Base-by-base conservation (phyloP, 2,888 invertebrate genomes). In the Timema podura region DNA sequence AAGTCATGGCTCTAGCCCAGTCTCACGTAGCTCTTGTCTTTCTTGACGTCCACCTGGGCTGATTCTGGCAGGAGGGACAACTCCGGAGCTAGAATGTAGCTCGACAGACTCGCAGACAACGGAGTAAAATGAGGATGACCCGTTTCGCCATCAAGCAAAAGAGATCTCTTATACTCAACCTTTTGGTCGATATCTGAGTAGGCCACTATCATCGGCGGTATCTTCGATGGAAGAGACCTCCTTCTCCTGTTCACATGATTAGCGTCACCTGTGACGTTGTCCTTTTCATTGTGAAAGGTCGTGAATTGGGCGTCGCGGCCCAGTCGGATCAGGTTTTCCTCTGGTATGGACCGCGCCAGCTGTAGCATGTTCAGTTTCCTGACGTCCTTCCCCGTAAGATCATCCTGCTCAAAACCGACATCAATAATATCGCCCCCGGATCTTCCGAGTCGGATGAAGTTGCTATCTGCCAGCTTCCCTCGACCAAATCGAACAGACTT, bases 391-490 rank as follows among this genome's bases (percentile, higher is more conserved):
- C 51, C 64, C 2, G 48, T 48, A 15, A 65, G 54, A 10, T 44
- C 69, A 8, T 15, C 49, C 44, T 49, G 61, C 13, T 7, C 46
- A 0, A 44, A 7, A 16, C 16, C 11, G 6, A 2, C 15, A 8
- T 47, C 54, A 15, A 10, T 11, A 7, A 15, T 45, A 7, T 57
- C 13, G 13, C 2, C 9, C 1, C 57, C 68, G 7, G 71, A 64
- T 57, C 70, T 48, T 9, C 72, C 72, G 3, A 73, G 57, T 5
- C 72, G 66, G 30, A 73, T 73, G 64, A 73, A 73, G 67, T 73
- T 73, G 48, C 70, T 64, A 47, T 73, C 72, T 44, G 72, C 44
- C 13, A 73, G 67, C 57, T 73, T 73, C 0, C 71, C 70, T 48
- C 73, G 68, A 9, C 73, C 65, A 30, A 73, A 68, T 9, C 49